Evolutionary conservation across 2,113 vertebrate genomes (phyloP), one percentile per base, ranked within the genome.

Genomic region (Arothron firmamentum): DNA sequence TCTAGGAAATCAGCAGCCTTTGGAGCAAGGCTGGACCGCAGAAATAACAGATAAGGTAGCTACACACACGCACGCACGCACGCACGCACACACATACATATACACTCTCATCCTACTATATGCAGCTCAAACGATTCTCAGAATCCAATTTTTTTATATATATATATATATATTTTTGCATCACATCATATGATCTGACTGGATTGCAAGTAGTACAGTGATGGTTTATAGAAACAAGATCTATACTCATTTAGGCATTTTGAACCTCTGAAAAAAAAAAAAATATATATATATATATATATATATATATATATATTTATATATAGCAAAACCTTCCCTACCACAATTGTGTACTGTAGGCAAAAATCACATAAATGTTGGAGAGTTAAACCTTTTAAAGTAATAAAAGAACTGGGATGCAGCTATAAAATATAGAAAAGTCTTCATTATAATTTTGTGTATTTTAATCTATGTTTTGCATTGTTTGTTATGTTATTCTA

Each of bases 21-120:
- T 59, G 74, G 79, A 84, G 54, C 70, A 74, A 51, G 81, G 65
- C 78, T 75, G 63, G 79, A 70, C 64, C 20, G 50, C 64, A 28
- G 83, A 69, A 41, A 54, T 42, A 58, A 28, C 62, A 31, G 81
- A 78, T 57, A 57, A 42, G 68, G 86, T 84, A 72, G 46, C 72
- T 59, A 38, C 47, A 67, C 67, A 45, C 45, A 48, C 45, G n/a
- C n/a, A 38, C 47, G 64, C 67, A 45, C 45, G 43, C 45, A n/a
- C n/a, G n/a, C n/a, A n/a, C n/a, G n/a, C n/a, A 60, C 58, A 55
- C 53, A 62, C 21, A 72, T 54, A 48, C 47, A 51, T 23, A 60
- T 54, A 55, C 53, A 62, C 21, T 67, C 49, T 17, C 42, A 70
- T 21, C 34, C 65, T 60, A 57, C 28, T 57, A 57, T 47, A 49